Percentiles rank a stretch among this genome's conserved stretches.
Evolutionary conservation across 53 echinoderm and acorn worm genomes (phyloP).

Genomic region (Echinarachnius parma): DNA sequence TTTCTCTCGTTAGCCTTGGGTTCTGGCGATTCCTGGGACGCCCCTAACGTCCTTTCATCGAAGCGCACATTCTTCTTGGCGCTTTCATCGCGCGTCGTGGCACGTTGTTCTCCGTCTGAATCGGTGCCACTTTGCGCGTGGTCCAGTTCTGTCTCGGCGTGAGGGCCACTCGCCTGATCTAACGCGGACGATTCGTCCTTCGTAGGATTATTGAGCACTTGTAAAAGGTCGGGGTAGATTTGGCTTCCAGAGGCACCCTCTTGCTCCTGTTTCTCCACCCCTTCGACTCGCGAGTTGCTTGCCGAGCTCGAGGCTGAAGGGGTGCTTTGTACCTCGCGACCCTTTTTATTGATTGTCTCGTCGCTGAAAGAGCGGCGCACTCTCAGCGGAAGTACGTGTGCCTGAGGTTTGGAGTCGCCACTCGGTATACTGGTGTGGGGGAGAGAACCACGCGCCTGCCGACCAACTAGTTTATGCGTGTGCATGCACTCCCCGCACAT

Average conservation of each 20-base stretch:
- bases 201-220: constrained; percentile 12
- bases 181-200: background rate
- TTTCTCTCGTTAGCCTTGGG: background rate
- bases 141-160: no score
- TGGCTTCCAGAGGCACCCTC: constrained; percentile 28
- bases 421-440: no score
- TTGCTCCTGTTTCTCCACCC: constrained; percentile 25
- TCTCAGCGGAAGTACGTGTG: constrained; percentile 33
- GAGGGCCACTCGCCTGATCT: background rate
- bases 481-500: constrained; percentile 2
- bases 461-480: background rate
- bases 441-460: constrained; percentile 7
- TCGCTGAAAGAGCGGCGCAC: constrained; percentile 41
- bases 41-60: constrained; percentile 14
- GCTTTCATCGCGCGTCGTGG: constrained; percentile 1
- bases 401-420: constrained; percentile 33
- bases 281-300: constrained; percentile 16
- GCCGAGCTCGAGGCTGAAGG: constrained; percentile 17
- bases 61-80: constrained; percentile 28
- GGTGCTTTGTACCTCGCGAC: no score
- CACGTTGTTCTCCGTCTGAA: constrained; percentile 5
- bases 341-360: constrained; percentile 41
- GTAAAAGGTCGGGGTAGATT: constrained; percentile 43
- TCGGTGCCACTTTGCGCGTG: no score
- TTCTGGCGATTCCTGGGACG: no score